phyloP scores from a whole-genome alignment of 2,888 invertebrate species.

The Brenthis daphne region DNA sequence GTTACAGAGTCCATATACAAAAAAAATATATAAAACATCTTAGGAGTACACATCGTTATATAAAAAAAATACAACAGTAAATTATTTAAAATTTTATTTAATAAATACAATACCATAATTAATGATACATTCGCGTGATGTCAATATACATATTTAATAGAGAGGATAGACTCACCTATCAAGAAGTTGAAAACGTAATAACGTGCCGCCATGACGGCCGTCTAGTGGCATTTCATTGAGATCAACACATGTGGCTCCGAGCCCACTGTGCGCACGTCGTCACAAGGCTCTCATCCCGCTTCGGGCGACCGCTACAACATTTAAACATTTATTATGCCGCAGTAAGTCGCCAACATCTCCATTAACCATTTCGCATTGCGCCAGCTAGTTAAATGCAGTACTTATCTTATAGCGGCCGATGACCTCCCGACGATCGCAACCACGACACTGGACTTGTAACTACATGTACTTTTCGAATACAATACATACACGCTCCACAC shows the following conservation, averaged over 20 bases:
- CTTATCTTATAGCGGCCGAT: constrained; percentile 59
- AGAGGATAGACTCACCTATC: constrained; percentile 62
- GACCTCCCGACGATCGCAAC: constrained; percentile 42
- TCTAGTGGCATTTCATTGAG: constrained; percentile 50
- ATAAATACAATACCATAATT: constrained; percentile 4
- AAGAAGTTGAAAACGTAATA: constrained; percentile 52
- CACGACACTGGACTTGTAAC: constrained; percentile 62
- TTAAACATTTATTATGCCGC: constrained; percentile 71
- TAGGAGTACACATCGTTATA: background rate
- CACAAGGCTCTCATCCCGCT: constrained; percentile 61
- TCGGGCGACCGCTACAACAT: constrained; percentile 74
- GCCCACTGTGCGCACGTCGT: constrained; percentile 44
- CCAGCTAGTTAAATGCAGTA: constrained; percentile 49
- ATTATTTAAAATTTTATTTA: constrained; percentile 11
- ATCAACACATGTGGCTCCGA: constrained; percentile 47
- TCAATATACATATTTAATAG: constrained; percentile 40
- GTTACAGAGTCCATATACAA: constrained; percentile 40
- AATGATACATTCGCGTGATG: constrained; percentile 53
- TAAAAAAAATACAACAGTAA: constrained; percentile 8
- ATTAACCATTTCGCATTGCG: constrained; percentile 59
- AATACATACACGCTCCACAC: constrained; percentile 36
- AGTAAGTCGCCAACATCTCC: constrained; percentile 51
- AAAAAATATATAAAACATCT: background rate
- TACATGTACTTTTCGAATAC: constrained; percentile 51
- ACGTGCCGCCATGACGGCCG: constrained; percentile 47